Evolutionary conservation across 2,113 vertebrate genomes (phyloP), one percentile per base, ranked within the genome.

Genomic region (Cynocephalus volans): DNA sequence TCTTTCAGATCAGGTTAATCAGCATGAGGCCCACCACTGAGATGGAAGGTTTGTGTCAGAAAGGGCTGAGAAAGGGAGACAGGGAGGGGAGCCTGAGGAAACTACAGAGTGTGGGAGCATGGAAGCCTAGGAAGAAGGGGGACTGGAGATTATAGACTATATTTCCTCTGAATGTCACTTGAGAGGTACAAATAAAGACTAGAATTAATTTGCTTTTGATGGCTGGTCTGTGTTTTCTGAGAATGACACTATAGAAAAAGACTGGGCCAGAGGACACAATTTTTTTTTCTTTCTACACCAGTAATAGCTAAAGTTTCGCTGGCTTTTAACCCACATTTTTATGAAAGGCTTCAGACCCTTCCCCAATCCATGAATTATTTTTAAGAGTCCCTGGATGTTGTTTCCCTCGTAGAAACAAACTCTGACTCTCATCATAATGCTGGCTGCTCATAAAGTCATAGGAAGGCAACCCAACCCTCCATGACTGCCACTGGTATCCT

Each of bases 191-290:
- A 56, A 48, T 2, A 21, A 58, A 86, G 64, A 67, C 9, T 2
- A 70, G 84, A 85, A 95, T 41, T 83, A 45, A 73, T 62, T 77
- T 87, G 33, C 33, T 79, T 65, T 60, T 75, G n/a, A 36, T 58
- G 26, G 33, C 41, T 79, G 50, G 41, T 88, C 31, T 77, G 62
- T n/a, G 21, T 50, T 50, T 58, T 56, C 67, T 75, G 36, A 60
- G 5, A 62, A 18, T 45, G 50, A 48, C n/a, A 64, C 69, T 50
- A 31, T 0, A 82, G 64, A 33, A 79, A 70, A 90, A 80, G 62
- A 48, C 10, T 15, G 4, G 12, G n/a, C 58, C 18, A 67, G 18
- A 23, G 50, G 41, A 87, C 41, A 24, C 6, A 28, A 6, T 62
- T 65, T 79, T 83, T 83, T 12, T 52, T 45, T 60, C 56, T 50